Percentiles rank a stretch among this genome's conserved stretches.
Evolutionary conservation across 2,888 invertebrate genomes (phyloP).

Genomic region (Acrobeloides nanus): DNA sequence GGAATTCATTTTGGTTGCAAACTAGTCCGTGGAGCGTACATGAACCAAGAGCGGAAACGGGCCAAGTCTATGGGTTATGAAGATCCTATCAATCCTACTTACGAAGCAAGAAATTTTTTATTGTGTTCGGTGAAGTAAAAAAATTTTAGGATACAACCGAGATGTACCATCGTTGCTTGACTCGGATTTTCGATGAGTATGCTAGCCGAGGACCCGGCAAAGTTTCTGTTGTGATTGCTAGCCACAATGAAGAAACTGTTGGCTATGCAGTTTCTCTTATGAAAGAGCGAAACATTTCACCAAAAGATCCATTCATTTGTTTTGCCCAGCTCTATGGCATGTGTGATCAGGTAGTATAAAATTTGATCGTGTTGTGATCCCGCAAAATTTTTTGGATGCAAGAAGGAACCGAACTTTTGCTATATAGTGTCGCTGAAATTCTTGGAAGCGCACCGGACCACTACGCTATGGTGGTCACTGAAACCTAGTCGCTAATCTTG

Average conservation of each 20-base stretch:
- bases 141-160: slow-evolving; percentile 69
- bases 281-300: slow-evolving; percentile 82
- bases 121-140: not conserved
- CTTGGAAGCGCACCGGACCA: too few species aligned
- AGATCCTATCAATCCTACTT: slow-evolving; percentile 84
- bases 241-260: slow-evolving; percentile 96
- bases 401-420: too few species aligned
- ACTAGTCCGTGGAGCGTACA: slow-evolving; percentile 86
- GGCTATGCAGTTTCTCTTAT: slow-evolving; percentile 75
- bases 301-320: slow-evolving; percentile 88
- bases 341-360: slow-evolving; percentile 96
- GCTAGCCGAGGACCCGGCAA: slow-evolving; percentile 37
- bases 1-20: slow-evolving; percentile 82
- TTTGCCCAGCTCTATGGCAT: slow-evolving; percentile 97
- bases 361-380: too few species aligned
- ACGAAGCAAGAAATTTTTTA: slow-evolving; percentile 59
- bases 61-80: slow-evolving; percentile 84
- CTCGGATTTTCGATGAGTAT: slow-evolving; percentile 57
- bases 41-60: slow-evolving; percentile 84
- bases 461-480: too few species aligned
- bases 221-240: slow-evolving; percentile 75
- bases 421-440: too few species aligned
- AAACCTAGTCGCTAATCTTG: too few species aligned
- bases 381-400: too few species aligned
- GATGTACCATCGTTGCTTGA: slow-evolving; percentile 83